A percentile compares a stretch with the other conserved stretches of the same genome.
Evolutionary conservation across 2,888 invertebrate species (phyloP).

Genomic region (Monopis laevigella): DNA sequence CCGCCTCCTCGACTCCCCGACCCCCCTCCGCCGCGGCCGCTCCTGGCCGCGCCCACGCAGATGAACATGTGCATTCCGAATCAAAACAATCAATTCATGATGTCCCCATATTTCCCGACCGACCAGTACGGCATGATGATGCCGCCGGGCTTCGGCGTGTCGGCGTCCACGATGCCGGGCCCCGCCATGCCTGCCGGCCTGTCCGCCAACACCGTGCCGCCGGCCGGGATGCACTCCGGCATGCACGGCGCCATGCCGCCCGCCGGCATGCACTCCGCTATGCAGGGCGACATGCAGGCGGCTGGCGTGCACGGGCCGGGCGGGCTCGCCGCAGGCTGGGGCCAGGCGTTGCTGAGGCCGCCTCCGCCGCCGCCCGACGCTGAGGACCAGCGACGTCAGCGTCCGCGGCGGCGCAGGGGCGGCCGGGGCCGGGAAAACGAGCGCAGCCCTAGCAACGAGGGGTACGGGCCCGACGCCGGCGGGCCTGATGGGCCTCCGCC

Average conservation of each 20-base stretch:
- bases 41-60: constrained; percentile 2
- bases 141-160: constrained; percentile 32
- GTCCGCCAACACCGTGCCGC: not conserved
- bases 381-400: constrained; percentile 39
- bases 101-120: constrained; percentile 49
- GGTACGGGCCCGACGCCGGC: constrained; percentile 25
- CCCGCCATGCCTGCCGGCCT: not conserved
- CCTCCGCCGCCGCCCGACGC: constrained; percentile 42
- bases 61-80: not conserved
- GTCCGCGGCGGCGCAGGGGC: constrained; percentile 54
- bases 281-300: too few species aligned
- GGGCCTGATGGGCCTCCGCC: constrained; percentile 54
- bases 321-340: constrained; percentile 31
- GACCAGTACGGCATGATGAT: constrained; percentile 57
- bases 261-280: too few species aligned
- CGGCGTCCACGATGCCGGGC: not conserved
- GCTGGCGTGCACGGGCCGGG: too few species aligned
- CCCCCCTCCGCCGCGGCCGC: too few species aligned
- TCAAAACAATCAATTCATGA: constrained; percentile 13
- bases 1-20: too few species aligned
- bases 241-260: constrained; percentile 28
- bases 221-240: too few species aligned
- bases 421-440: constrained; percentile 54
- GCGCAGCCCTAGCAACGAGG: constrained; percentile 20
- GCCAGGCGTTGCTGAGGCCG: not conserved